These are phyloP conservation scores for Geococcyx californianus DNA, from an alignment of 2,113 vertebrate genomes.

Conservation along the genomic window DNA sequence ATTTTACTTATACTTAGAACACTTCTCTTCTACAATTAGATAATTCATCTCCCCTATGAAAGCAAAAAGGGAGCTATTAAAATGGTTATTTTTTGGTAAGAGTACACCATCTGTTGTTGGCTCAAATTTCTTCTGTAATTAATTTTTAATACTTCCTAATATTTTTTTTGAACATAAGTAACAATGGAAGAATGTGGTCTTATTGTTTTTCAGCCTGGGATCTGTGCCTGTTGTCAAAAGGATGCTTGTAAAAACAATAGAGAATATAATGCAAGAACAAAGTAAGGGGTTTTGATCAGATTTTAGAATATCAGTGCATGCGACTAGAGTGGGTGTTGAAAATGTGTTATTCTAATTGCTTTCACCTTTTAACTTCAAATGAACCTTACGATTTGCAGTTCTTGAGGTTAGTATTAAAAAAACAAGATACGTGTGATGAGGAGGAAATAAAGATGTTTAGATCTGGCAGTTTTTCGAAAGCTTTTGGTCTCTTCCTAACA, in stretches of 20 bases:
- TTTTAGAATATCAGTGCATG: background rate
- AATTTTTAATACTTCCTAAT: background rate
- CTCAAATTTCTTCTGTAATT: background rate
- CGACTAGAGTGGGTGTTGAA: background rate
- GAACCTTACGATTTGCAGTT: background rate
- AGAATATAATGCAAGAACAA: background rate
- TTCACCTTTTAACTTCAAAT: background rate
- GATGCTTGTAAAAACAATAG: background rate
- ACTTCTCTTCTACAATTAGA: background rate
- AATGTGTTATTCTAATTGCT: background rate
- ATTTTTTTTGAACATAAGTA: background rate
- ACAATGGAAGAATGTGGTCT: background rate
- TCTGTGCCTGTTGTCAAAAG: background rate
- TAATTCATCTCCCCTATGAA: background rate
- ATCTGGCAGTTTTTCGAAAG: background rate
- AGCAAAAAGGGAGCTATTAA: background rate
- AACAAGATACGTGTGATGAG: background rate
- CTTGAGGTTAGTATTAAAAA: background rate
- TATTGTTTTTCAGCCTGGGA: background rate
- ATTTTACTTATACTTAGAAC: background rate
- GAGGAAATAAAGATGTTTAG: background rate
- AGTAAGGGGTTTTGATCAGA: background rate
- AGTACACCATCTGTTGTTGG: background rate
- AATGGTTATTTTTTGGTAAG: background rate
- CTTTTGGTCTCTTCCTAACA: background rate